Conservation (phyloP, 2,113 vertebrate species). For the Holacanthus passer region DNA sequence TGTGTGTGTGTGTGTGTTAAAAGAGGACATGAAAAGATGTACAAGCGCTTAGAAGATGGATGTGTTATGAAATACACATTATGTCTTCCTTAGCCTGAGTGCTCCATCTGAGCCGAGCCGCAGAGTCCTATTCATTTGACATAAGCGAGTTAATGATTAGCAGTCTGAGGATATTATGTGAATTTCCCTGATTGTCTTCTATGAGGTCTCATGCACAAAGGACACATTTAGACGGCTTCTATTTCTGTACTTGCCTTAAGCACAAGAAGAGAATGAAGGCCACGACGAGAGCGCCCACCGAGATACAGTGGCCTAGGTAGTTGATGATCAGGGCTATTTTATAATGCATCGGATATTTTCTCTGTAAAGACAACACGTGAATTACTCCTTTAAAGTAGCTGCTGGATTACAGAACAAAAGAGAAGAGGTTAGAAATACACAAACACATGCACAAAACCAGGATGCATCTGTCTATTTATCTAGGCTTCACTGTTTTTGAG, state of each 20-base stretch:
- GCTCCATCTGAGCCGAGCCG: not conserved
- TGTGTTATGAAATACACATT: constrained; percentile 39
- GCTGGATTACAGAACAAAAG: constrained; percentile 9
- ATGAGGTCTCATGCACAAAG: constrained; percentile 50
- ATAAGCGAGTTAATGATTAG: constrained; percentile 70
- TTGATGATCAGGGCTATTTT: constrained; percentile 95
- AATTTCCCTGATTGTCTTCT: constrained; percentile 61
- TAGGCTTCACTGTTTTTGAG: constrained; percentile 13
- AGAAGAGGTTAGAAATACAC: not conserved
- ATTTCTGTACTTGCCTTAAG: constrained; percentile 91
- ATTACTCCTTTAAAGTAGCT: constrained; percentile 50
- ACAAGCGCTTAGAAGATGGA: not conserved
- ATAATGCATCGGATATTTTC: constrained; percentile 94
- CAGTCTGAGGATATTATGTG: constrained; percentile 30
- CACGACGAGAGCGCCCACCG: constrained; percentile 92
- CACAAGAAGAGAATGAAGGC: constrained; percentile 97
- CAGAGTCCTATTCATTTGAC: constrained; percentile 56
- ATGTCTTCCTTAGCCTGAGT: not conserved
- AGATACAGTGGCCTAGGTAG: constrained; percentile 98
- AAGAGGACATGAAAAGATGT: constrained; percentile 25
- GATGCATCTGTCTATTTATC: not conserved
- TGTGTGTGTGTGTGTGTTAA: constrained; percentile 20
- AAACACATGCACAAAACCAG: not conserved
- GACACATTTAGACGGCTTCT: constrained; percentile 53
- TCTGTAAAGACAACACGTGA: constrained; percentile 84